Conservation (phyloP, 2,888 invertebrate genomes). For the Tanypteryx hageni region DNA sequence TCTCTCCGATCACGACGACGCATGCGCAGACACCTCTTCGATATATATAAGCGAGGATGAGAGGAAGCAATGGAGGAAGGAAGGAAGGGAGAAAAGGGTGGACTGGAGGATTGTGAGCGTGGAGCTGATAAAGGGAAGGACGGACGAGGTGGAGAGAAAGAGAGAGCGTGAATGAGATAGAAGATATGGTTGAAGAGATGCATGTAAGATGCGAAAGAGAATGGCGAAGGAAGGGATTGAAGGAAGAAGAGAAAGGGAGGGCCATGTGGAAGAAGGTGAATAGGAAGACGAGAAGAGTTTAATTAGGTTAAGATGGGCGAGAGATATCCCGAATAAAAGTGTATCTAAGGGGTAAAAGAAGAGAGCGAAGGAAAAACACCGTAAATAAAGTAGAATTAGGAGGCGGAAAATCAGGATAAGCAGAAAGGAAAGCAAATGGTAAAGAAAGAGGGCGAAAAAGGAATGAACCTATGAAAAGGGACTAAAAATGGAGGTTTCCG, state of each 20-base stretch:
- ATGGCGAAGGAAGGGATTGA: background rate
- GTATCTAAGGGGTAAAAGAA: background rate
- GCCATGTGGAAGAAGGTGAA: background rate
- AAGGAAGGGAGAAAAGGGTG: background rate
- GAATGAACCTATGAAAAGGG: too few species aligned
- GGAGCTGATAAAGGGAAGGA: background rate
- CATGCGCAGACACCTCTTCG: constrained; percentile 26
- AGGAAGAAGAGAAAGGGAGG: too few species aligned
- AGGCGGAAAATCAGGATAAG: too few species aligned
- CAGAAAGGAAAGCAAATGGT: too few species aligned
- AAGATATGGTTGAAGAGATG: background rate
- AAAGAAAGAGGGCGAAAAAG: too few species aligned
- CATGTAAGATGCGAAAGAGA: background rate
- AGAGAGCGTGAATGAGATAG: background rate
- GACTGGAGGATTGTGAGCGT: background rate
- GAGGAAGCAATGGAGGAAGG: background rate
- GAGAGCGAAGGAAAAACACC: background rate
- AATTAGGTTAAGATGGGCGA: constrained; percentile 20
- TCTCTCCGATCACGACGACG: constrained; percentile 7
- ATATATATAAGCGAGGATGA: background rate
- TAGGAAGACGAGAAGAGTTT: background rate
- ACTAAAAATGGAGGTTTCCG: too few species aligned
- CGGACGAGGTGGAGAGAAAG: background rate
- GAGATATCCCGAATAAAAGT: background rate
- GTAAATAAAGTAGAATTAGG: too few species aligned